Evolutionary conservation across 2,113 vertebrate genomes (phyloP).

Genomic region (Platanista minor): DNA sequence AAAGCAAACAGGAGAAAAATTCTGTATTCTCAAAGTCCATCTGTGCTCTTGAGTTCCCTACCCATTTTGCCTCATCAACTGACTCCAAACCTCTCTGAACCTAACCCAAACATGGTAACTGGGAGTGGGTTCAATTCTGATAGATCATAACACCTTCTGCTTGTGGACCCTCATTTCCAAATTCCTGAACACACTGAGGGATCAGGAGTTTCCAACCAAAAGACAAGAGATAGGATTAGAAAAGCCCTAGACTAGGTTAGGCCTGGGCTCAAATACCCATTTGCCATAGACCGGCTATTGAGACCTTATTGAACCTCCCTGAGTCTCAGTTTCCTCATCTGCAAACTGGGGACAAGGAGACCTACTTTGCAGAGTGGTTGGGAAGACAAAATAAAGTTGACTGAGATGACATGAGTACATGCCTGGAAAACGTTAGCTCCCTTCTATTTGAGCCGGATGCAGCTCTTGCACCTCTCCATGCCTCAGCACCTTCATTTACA

Average conservation of each 20-base stretch:
- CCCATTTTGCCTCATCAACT: not conserved
- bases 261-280: not conserved
- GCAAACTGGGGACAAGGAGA: not conserved
- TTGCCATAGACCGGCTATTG: not conserved
- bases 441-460: rapidly evolving
- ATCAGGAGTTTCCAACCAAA: not conserved
- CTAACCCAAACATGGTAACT: rapidly evolving
- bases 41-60: not conserved
- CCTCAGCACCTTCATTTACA: rapidly evolving
- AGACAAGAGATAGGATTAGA: not conserved
- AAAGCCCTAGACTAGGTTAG: not conserved
- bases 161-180: not conserved
- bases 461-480: rapidly evolving
- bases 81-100: not conserved
- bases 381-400: not conserved
- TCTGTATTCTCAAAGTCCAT: not conserved
- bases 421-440: rapidly evolving
- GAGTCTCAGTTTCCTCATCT: not conserved
- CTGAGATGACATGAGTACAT: not conserved
- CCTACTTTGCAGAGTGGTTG: not conserved
- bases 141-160: not conserved
- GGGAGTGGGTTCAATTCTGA: not conserved
- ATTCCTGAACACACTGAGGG: not conserved
- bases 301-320: not conserved
- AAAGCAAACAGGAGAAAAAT: constrained; percentile 15